phyloP scores from a whole-genome alignment of 2,888 invertebrate species.

The Polietes domitor region DNA sequence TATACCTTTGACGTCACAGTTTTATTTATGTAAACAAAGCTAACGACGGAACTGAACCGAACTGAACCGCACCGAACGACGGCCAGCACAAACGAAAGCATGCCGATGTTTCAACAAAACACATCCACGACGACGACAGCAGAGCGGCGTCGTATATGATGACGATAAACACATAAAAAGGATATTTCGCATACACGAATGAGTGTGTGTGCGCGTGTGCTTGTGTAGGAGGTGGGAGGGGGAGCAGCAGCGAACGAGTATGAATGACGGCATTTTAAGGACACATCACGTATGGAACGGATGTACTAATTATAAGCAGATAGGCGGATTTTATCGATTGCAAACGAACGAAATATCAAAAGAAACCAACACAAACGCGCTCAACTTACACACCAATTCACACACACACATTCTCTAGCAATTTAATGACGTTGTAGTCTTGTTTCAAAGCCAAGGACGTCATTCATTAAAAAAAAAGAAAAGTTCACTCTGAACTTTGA shows the following conservation, averaged over 20 bases:
- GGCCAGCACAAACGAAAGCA: neutral
- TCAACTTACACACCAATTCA: neutral
- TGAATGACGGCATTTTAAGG: conserved; percentile 56
- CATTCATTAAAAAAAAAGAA: conserved; percentile 53
- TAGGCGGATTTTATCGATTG: conserved; percentile 59
- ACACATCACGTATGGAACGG: conserved; percentile 25
- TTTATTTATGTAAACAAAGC: conserved; percentile 61
- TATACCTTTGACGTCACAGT: conserved; percentile 76
- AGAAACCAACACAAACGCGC: neutral
- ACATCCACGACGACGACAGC: conserved; percentile 1
- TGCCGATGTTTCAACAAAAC: neutral
- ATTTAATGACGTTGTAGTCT: conserved; percentile 39
- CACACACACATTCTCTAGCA: neutral
- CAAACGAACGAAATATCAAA: neutral
- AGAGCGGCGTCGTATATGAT: neutral
- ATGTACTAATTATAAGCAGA: conserved; percentile 53
- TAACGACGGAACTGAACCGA: neutral
- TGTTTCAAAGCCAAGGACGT: conserved; percentile 69
- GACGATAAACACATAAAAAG: conserved; percentile 23
- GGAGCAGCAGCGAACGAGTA: neutral
- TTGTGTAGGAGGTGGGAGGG: neutral
- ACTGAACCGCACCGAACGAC: neutral
- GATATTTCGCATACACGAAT: conserved; percentile 2
- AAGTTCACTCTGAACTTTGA: neutral
- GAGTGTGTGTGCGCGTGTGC: neutral